These are phyloP conservation scores for Loris lydekkerianus DNA, from an alignment of 2,797 vertebrate species.

Conservation along the genomic window DNA sequence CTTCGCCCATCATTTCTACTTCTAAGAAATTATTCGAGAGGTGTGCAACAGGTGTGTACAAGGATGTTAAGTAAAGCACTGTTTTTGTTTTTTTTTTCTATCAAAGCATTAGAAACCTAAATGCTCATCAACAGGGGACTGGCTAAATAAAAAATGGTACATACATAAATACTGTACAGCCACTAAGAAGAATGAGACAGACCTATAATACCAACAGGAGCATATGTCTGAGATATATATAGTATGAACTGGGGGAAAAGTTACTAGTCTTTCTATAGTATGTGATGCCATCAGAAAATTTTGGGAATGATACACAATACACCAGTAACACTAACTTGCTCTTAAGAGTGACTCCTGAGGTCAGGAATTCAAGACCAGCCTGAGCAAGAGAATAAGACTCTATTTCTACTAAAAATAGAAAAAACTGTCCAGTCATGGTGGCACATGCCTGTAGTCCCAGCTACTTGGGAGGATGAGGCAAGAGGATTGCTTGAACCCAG, in stretches of 20 bases:
- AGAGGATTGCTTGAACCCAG: too few relatives aligned
- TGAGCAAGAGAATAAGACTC: too few relatives aligned
- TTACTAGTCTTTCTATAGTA: background rate
- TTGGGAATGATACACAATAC: background rate
- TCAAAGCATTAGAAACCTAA: background rate
- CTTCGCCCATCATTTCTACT: background rate
- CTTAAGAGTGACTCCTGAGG: background rate
- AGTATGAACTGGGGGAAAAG: background rate
- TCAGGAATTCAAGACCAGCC: too few relatives aligned
- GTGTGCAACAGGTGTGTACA: background rate
- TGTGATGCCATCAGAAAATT: background rate
- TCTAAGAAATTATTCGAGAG: slow-evolving; percentile 42
- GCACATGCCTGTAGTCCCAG: too few relatives aligned
- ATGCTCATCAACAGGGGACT: background rate
- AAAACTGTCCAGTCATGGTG: too few relatives aligned
- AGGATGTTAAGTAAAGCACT: background rate
- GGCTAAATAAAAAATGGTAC: slow-evolving; percentile 5
- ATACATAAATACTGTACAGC: background rate
- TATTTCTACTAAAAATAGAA: too few relatives aligned
- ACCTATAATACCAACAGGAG: background rate
- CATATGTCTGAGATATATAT: background rate
- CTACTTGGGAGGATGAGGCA: too few relatives aligned
- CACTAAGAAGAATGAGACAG: slow-evolving; percentile 9
- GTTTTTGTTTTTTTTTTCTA: slow-evolving; percentile 31
- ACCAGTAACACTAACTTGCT: background rate